These are phyloP conservation scores for Trididemnum miniatum DNA, from an alignment of 23 tunicate genomes.

Conservation along the genomic window DNA sequence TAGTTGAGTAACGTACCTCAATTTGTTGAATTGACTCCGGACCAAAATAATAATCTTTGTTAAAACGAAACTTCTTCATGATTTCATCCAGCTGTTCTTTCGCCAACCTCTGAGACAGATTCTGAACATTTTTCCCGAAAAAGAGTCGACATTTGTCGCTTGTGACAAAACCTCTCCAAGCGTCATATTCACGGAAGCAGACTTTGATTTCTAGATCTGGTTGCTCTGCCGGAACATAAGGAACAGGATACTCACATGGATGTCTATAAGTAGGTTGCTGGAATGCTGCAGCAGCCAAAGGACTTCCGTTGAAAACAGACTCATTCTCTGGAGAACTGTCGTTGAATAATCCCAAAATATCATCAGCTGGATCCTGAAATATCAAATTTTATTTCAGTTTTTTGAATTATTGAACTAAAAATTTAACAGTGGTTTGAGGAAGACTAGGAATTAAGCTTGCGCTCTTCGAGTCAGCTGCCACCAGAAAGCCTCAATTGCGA, in stretches of 20 bases:
- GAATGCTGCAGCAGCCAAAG: not conserved
- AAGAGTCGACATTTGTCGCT: constrained; percentile 66
- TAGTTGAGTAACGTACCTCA: constrained; percentile 23
- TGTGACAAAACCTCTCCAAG: constrained; percentile 37
- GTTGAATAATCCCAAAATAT: too few relatives aligned
- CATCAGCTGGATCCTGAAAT: too few relatives aligned
- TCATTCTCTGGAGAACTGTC: too few relatives aligned
- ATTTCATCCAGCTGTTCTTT: constrained; percentile 36
- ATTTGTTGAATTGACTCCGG: constrained; percentile 72
- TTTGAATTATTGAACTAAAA: too few relatives aligned
- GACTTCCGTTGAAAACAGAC: not conserved
- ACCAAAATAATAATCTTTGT: constrained; percentile 57
- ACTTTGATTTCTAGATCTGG: constrained; percentile 9
- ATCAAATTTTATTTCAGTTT: too few relatives aligned
- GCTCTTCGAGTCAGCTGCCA: too few relatives aligned
- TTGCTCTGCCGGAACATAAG: not conserved
- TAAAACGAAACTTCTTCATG: constrained; percentile 24
- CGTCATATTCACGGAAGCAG: constrained; percentile 47
- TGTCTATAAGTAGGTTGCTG: too few relatives aligned
- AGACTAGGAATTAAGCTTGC: too few relatives aligned
- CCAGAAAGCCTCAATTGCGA: too few relatives aligned
- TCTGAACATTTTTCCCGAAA: constrained; percentile 68
- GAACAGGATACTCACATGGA: too few relatives aligned
- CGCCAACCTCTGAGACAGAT: constrained; percentile 51
- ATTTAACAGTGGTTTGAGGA: too few relatives aligned